Percentiles rank a stretch among this genome's conserved stretches.
Conservation (phyloP, 2,797 vertebrate genomes). For the Parotocinclus haroldoi region DNA sequence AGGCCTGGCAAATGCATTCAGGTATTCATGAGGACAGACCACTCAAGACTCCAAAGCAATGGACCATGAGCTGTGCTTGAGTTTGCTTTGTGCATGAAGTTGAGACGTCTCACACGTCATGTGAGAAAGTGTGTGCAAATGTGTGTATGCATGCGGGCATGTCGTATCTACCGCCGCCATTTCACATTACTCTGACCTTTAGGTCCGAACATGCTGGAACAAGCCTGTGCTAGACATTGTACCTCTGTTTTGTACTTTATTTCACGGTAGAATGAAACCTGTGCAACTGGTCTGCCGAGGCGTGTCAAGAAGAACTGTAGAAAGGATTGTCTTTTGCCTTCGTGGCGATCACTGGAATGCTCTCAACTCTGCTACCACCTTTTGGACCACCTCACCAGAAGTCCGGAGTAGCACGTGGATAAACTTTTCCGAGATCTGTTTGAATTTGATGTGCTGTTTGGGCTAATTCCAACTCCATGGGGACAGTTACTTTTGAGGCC, state of each 20-base stretch:
- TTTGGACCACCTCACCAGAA: not conserved
- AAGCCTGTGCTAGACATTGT: not conserved
- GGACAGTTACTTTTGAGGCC: not conserved
- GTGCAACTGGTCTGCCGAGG: not conserved
- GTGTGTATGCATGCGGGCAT: conserved; percentile 3
- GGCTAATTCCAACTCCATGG: not conserved
- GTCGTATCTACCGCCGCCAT: conserved; percentile 16
- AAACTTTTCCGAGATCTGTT: not conserved
- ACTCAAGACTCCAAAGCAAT: conserved; percentile 26
- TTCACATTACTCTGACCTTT: conserved; percentile 49
- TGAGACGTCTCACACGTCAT: not conserved
- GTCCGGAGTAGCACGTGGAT: not conserved
- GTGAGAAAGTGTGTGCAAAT: conserved; percentile 12
- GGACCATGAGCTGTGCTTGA: conserved; percentile 4
- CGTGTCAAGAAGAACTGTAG: not conserved
- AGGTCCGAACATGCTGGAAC: conserved; percentile 31
- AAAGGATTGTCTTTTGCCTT: not conserved
- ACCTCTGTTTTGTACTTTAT: conserved; percentile 18
- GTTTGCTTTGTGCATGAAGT: not conserved
- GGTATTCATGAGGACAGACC: not conserved
- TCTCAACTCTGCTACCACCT: not conserved
- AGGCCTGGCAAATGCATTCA: no score
- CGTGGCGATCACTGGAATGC: not conserved
- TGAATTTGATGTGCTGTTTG: not conserved
- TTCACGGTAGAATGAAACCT: not conserved